Percentiles rank a stretch among this genome's conserved stretches.
Conservation (phyloP, 1,140 invertebrate species). For the Chlorops oryzae region DNA sequence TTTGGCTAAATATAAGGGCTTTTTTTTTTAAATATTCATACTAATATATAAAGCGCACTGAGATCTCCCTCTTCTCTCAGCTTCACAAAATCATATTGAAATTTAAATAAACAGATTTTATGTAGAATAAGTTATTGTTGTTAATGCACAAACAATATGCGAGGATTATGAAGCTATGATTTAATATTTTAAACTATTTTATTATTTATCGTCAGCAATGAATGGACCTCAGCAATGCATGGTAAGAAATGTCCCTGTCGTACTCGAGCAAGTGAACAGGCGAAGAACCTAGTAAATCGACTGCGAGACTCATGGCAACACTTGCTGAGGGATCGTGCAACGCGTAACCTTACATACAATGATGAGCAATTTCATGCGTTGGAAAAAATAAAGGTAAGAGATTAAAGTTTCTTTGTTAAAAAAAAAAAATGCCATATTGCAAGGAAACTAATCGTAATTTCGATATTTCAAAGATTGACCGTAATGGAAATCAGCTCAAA, state of each 20-base stretch:
- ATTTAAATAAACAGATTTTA: too few species aligned
- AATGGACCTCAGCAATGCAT: constrained; percentile 67
- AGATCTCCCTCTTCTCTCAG: too few species aligned
- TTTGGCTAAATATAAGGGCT: too few species aligned
- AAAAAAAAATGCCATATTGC: too few species aligned
- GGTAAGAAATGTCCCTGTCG: constrained; percentile 61
- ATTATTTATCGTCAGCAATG: constrained; percentile 56
- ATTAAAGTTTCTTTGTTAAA: too few species aligned
- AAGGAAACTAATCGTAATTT: too few species aligned
- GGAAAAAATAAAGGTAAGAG: constrained; percentile 64
- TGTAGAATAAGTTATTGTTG: neutral
- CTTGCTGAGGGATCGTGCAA: constrained; percentile 77
- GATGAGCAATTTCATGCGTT: constrained; percentile 91
- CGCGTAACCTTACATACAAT: constrained; percentile 77
- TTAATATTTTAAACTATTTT: neutral
- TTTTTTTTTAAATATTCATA: too few species aligned
- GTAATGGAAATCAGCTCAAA: constrained; percentile 64
- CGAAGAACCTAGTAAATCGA: constrained; percentile 68
- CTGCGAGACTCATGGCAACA: constrained; percentile 88
- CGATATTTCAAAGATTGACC: constrained; percentile 31
- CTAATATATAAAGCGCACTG: too few species aligned
- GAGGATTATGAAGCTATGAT: neutral
- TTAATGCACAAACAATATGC: too few species aligned
- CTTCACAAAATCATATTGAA: too few species aligned
- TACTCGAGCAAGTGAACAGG: constrained; percentile 62